A percentile compares a stretch with the other conserved stretches of the same genome.
Evolutionary conservation across 2,113 vertebrate species (phyloP).

Genomic region (Abramis brama): DNA sequence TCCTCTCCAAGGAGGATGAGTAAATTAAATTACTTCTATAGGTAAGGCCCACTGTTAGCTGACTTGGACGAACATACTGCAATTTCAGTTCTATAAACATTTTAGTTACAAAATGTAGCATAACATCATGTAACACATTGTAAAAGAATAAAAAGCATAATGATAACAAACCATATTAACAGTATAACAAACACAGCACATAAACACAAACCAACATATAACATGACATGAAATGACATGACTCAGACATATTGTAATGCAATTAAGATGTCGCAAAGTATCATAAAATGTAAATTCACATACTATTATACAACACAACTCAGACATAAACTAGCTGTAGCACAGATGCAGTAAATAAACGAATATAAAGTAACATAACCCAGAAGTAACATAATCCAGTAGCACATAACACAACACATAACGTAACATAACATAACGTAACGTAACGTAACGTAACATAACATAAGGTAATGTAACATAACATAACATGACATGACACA

Average conservation of each 20-base stretch:
- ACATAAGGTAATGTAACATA: not conserved
- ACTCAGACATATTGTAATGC: too few relatives aligned
- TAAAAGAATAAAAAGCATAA: not conserved
- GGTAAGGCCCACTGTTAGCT: slow-evolving; percentile 37
- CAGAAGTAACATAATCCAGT: too few relatives aligned
- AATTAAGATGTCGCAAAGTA: too few relatives aligned
- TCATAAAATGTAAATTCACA: too few relatives aligned
- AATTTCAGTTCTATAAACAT: not conserved
- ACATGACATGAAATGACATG: not conserved
- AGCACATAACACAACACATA: too few relatives aligned
- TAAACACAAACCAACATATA: not conserved
- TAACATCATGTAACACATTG: not conserved
- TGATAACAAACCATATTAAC: not conserved
- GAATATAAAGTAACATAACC: too few relatives aligned
- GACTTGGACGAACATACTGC: slow-evolving; percentile 29
- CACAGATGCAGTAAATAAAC: not conserved
- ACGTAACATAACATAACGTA: too few relatives aligned
- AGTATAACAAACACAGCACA: not conserved
- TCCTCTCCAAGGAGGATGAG: slow-evolving; percentile 1
- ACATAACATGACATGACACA: not conserved
- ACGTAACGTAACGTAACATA: too few relatives aligned
- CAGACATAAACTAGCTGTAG: not conserved
- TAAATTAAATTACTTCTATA: slow-evolving; percentile 31
- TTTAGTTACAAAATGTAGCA: not conserved
- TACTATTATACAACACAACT: too few relatives aligned